phyloP scores from a whole-genome alignment of 2,888 invertebrate species.

The Agrenia bidenticulata region DNA sequence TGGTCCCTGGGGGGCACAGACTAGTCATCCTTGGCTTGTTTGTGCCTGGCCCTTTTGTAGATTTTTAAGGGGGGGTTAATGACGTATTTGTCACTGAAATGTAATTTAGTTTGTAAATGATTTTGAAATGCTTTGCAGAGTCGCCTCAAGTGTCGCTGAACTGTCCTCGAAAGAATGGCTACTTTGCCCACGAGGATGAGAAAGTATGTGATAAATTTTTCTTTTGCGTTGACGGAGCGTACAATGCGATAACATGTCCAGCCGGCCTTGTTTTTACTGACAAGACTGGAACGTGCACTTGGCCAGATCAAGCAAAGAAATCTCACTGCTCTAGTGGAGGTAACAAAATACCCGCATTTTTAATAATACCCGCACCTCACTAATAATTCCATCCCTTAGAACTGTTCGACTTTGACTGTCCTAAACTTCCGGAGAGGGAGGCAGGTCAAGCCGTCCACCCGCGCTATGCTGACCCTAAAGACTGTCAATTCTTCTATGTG shows the following conservation, averaged over 20 bases:
- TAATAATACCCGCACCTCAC: too few species aligned
- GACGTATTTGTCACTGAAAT: too few species aligned
- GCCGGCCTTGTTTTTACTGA: conserved; percentile 83
- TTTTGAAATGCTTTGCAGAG: too few species aligned
- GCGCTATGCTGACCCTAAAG: conserved; percentile 80
- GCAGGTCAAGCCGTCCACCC: conserved; percentile 63
- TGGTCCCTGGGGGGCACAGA: too few species aligned
- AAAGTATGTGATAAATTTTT: conserved; percentile 82
- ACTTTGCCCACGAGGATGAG: conserved; percentile 78
- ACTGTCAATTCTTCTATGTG: conserved; percentile 88
- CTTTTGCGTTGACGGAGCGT: conserved; percentile 84
- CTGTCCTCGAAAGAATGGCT: conserved; percentile 81
- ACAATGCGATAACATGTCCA: conserved; percentile 86
- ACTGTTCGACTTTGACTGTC: conserved; percentile 80
- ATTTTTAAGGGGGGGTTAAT: too few species aligned
- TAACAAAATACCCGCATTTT: too few species aligned
- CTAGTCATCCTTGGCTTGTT: too few species aligned
- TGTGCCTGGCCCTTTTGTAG: too few species aligned
- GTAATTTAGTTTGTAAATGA: too few species aligned
- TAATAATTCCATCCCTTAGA: conserved; percentile 59
- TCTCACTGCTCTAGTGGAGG: conserved; percentile 79
- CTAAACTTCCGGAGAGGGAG: conserved; percentile 68
- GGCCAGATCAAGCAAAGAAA: conserved; percentile 89
- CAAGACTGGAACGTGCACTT: conserved; percentile 84
- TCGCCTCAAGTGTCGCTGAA: conserved; percentile 70